Evolutionary conservation across 2,888 invertebrate species (phyloP), one percentile per base, ranked within the genome.

Genomic region (Alcis repandata): DNA sequence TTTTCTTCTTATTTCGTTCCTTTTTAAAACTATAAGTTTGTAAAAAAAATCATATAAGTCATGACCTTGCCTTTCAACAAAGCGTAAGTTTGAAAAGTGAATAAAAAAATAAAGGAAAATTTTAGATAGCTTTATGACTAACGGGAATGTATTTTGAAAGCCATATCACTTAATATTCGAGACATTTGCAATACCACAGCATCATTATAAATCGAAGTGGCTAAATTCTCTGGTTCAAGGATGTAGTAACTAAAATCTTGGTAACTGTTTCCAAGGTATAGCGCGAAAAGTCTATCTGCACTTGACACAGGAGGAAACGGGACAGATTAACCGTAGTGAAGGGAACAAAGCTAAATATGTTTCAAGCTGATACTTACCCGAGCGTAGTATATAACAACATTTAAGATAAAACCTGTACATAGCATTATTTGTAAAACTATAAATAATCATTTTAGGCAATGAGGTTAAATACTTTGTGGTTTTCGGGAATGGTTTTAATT

Each of bases 261-360:
- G 51, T 36, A 36, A 65, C 65, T 66, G 65, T 19, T n/a, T 13
- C 9, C 15, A 33, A 57, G 57, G 11, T 57, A 61, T 60, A 40
- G 49, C 33, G 92, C 91, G 88, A 92, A 92, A 92, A 92, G 91
- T 92, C 91, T 92, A 92, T 92, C 92, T 92, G 92, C 90, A 91
- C 92, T 92, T 93, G 92, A 92, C 92, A 91, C 87, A 87, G 89
- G 93, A 92, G 92, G 90, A 91, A 93, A 89, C 91, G 92, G 88
- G 93, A 92, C 91, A 92, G 92, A 93, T 92, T 92, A 92, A 92
- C 92, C 90, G 92, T 91, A 91, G 91, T 89, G 91, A 92, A 91
- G 88, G 90, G 91, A 93, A 92, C 92, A 93, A 92, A 92, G 92
- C 91, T 92, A 92, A 92, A 92, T 92, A 93, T 93, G 91, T 91